Evolutionary conservation across 2,888 invertebrate genomes (phyloP), one percentile per base, ranked within the genome.

Genomic region (Zygogramma bicolorata): DNA sequence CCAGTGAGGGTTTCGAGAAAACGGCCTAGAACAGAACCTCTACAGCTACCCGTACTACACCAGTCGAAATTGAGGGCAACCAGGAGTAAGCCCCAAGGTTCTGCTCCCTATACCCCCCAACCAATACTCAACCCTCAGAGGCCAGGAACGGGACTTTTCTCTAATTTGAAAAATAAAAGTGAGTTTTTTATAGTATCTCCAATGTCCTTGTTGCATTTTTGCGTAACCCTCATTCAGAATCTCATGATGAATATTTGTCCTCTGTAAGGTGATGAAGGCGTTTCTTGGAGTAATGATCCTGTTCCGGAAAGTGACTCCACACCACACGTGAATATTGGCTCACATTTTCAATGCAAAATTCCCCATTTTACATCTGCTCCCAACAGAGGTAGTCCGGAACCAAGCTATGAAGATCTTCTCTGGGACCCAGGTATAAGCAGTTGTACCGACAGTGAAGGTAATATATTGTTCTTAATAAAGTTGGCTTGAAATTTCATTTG

Each of bases 71-170:
- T 89, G 84, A 79, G 89, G 86, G 85, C 89, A 82, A 83, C 91
- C 10, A 82, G 87, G 76, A 86, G 87, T 79, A 84, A 86, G 83
- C 87, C 87, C 1, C 87, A 90, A 61, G 86, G 87, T 8, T 89
- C 90, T 27, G 89, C 92, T 10, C 91, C 91, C 73, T 99, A 95
- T 87, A 98, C 98, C 0, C 98, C 99, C 13, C 95, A 96, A 29
- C 99, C 99, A 0, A 95, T 99, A 83, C 88, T 99, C 67, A 96
- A 97, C 84, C 99, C 99, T 0, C 94, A 96, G 72, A 90, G 99
- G 75, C 92, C 93, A 77, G 97, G 97, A 0, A 91, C 95, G 0
- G 98, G 98, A 0, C 89, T 98, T 2, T 97, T 93, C 84, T 85
- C 88, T 7, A 84, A 82, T 77, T 75, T 84, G 68, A 85, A 83